Conservation (phyloP, 2,113 vertebrate genomes). For the Cebus imitator region DNA sequence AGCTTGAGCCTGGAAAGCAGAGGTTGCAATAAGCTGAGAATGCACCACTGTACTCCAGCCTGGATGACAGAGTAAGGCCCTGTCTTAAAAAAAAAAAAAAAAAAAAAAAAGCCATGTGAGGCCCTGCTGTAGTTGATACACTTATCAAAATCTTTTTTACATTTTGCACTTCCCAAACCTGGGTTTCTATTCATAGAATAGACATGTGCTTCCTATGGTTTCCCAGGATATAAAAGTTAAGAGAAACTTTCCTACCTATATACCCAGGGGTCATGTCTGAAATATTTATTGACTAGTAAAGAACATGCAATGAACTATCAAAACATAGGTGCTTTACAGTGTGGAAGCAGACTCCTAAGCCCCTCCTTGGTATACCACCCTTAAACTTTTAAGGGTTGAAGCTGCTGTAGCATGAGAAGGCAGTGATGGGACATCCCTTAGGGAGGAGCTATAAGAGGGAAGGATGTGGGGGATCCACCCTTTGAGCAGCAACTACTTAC, state of each 20-base stretch:
- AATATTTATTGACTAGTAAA: conserved; percentile 14
- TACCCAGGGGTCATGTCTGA: not conserved
- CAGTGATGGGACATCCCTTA: not conserved
- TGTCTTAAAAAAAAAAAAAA: no score
- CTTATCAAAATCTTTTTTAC: not conserved
- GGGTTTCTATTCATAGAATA: not conserved
- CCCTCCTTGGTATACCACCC: not conserved
- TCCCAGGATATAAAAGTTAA: no score
- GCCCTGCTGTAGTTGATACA: not conserved
- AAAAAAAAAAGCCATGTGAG: not conserved
- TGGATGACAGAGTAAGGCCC: no score
- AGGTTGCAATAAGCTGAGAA: no score
- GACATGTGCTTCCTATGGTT: no score
- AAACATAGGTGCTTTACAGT: not conserved
- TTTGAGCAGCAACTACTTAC: not conserved
- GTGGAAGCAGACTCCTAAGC: not conserved
- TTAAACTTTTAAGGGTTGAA: not conserved
- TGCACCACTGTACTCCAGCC: no score
- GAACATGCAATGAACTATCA: not conserved
- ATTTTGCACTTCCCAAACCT: not conserved
- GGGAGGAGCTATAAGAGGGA: not conserved
- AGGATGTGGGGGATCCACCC: not conserved
- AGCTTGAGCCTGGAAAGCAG: no score
- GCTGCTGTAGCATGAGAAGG: not conserved
- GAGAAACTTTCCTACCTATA: not conserved